A percentile compares a stretch with the other conserved stretches of the same genome.
Conservation (phyloP, 37 sponge, comb jelly and placozoan species). For the Dysidea cf. avara region DNA sequence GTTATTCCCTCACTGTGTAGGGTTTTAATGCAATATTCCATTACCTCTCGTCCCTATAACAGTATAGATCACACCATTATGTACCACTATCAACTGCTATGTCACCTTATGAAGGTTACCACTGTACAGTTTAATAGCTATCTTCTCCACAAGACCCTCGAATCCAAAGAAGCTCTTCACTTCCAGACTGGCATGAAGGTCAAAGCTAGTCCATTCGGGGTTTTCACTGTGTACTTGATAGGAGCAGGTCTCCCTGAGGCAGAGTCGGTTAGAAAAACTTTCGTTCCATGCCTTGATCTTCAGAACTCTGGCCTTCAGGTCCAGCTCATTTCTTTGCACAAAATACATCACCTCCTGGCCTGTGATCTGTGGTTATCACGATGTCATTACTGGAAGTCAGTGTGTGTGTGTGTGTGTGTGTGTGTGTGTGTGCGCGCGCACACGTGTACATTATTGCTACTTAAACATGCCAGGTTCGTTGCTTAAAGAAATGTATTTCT, state of each 20-base stretch:
- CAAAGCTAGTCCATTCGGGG: conserved; percentile 37
- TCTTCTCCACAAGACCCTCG: conserved; percentile 36
- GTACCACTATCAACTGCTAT: too few relatives aligned
- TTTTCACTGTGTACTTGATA: conserved; percentile 41
- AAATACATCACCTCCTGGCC: conserved; percentile 22
- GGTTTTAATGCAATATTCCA: conserved; percentile 28
- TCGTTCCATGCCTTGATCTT: conserved; percentile 23
- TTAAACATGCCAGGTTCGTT: too few relatives aligned
- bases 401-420: too few relatives aligned
- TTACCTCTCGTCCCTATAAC: conserved; percentile 42
- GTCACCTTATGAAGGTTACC: conserved; percentile 32
- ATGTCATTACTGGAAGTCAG: too few relatives aligned
- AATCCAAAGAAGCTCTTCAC: conserved; percentile 41
- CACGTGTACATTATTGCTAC: too few relatives aligned
- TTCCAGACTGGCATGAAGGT: conserved; percentile 30
- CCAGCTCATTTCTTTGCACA: conserved; percentile 13
- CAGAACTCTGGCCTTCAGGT: conserved; percentile 8
- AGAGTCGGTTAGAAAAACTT: conserved; percentile 10
- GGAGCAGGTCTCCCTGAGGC: conserved; percentile 11
- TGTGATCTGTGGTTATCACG: conserved; percentile 9
- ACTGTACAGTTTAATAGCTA: conserved; percentile 37
- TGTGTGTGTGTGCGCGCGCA: too few relatives aligned
- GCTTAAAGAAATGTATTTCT: too few relatives aligned
- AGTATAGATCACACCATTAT: neutral
- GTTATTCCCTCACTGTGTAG: conserved; percentile 14